Evolutionary conservation across 23 tunicate species (phyloP), one percentile per base, ranked within the genome.

Genomic region (Corella eumyota): DNA sequence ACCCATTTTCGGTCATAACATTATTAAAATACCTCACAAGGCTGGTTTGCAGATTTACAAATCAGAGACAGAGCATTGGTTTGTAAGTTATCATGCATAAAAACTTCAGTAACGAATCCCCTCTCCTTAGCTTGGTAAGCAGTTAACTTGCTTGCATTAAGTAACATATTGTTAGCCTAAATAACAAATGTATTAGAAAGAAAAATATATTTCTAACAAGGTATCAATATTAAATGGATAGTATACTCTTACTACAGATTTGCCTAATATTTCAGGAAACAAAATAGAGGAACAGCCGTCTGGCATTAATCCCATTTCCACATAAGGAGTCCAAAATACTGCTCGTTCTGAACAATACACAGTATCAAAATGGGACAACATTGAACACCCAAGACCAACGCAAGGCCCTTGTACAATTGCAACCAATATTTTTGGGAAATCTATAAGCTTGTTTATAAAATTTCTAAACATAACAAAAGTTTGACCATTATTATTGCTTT

Each of bases 301-400:
- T 2, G 95, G 85, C 13, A 79, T 66, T 24, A 62, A 80, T 17
- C 80, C 95, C 75, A 85, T 64, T 7, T 71, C 79, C 9, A 67
- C 67, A 56, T 77, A 85, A 6, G 95, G 95, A 2, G 85, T 71
- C 53, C 64, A 65, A 66, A 85, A 85, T 26, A 36, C 56, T 30
- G 95, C 85, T 31, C 77, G 58, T 30, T 85, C 85, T 6, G 95
- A 85, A 36, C 75, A 71, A 71, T 85, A 85, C 28, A 85, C 85
- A 36, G 77, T 60, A 67, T 85, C 95, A 76, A 85, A 71, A 26
- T 53, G 70, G 49, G 95, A 60, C 28, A 85, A 60, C 74, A 85
- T 85, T 0, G 85, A 19, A 45, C 85, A 85, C 2, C 85, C 95
- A 36, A 85, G 45, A 11, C 83, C 83, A 40, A 85, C 57, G 21